These are phyloP conservation scores for Hydractinia symbiolongicarpus DNA, from an alignment of 30 jellyfish, hydroid and myxozoan species.

Conservation along the genomic window DNA sequence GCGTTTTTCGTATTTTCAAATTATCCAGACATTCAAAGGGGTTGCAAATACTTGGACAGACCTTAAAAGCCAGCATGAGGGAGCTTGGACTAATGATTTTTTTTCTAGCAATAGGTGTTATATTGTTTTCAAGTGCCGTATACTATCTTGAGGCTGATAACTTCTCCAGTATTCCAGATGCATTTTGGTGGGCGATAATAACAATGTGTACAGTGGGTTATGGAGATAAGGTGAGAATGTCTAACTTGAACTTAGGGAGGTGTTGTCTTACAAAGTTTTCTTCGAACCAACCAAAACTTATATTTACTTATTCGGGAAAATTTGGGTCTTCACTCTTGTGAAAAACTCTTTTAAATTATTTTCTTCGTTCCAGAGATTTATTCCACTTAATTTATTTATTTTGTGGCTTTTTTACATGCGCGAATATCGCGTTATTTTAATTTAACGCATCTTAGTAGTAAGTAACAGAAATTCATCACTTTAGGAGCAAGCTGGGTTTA, in stretches of 20 bases:
- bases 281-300: too few relatives aligned
- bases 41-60: constrained; percentile 78
- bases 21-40: constrained; percentile 94
- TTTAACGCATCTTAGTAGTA: too few relatives aligned
- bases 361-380: too few relatives aligned
- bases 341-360: too few relatives aligned
- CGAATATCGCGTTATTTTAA: too few relatives aligned
- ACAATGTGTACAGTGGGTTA: constrained; percentile 98
- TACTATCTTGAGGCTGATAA: constrained; percentile 72
- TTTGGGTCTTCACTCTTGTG: too few relatives aligned
- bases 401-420: too few relatives aligned
- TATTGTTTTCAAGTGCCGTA: constrained; percentile 82
- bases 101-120: constrained; percentile 75
- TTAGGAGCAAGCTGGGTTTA: too few relatives aligned
- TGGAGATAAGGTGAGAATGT: constrained; percentile 76
- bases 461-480: too few relatives aligned
- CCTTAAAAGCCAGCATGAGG: constrained; percentile 81
- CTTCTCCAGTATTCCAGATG: constrained; percentile 87
- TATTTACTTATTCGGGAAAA: too few relatives aligned
- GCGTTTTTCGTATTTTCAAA: constrained; percentile 88
- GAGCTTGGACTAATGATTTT: constrained; percentile 86
- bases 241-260: too few relatives aligned
- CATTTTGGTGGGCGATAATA: constrained; percentile 99
- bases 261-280: not conserved
- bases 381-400: too few relatives aligned